Conservation (phyloP, 2,797 vertebrate genomes). For the Melanotaenia maccullochi region DNA sequence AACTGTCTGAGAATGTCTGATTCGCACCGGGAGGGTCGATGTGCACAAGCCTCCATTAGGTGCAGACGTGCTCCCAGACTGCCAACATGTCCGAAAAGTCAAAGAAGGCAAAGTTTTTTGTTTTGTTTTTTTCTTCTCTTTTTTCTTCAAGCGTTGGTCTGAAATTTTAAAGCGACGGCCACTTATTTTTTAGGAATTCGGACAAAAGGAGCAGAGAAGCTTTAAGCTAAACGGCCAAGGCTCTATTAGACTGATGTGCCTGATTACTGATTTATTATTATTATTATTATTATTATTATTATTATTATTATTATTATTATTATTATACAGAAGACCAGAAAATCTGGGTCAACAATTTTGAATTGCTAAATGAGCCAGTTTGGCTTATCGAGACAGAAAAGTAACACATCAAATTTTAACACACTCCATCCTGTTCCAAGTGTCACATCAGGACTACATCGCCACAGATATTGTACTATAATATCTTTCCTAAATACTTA, state of each 20-base stretch:
- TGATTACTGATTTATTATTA: background rate
- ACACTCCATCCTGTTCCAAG: background rate
- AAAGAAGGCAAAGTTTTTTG: constrained; percentile 63
- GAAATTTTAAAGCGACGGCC: constrained; percentile 52
- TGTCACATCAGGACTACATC: background rate
- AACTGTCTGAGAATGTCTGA: constrained; percentile 89
- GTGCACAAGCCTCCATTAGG: constrained; percentile 3
- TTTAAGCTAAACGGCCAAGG: constrained; percentile 3
- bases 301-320: too few relatives aligned
- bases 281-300: background rate
- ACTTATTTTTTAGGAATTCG: constrained; percentile 49
- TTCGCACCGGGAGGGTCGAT: constrained; percentile 67
- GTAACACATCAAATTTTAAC: constrained; percentile 1
- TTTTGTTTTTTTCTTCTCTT: background rate
- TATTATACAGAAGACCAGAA: background rate
- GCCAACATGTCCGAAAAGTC: constrained; percentile 63
- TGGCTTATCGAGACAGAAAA: background rate
- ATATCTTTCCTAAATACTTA: background rate
- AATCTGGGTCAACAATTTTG: background rate
- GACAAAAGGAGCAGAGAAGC: constrained; percentile 56
- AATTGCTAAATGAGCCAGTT: background rate
- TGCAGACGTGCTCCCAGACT: constrained; percentile 23
- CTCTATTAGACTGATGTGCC: background rate
- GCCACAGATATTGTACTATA: background rate
- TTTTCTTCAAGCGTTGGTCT: constrained; percentile 23